Base-by-base conservation (phyloP, 2,888 invertebrate species). In the Caenorhabditis macrosperma region DNA sequence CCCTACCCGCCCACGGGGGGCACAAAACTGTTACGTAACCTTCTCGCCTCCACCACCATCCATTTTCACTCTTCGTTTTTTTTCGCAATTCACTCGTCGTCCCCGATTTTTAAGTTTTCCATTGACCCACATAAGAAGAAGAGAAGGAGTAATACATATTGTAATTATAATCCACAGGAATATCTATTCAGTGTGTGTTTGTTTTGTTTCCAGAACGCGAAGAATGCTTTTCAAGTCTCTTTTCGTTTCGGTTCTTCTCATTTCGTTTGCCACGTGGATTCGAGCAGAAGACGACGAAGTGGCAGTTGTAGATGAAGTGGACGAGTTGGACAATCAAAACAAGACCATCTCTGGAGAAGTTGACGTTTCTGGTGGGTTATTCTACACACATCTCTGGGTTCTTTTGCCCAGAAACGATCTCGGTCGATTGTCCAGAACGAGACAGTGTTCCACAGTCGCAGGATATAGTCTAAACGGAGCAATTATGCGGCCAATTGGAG, bases 1-100 rank as follows among this genome's bases (percentile, higher is more conserved):
- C 20, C 59, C 64, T 50, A 74, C 64, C 74, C 74, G 59, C 63
- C 52, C 71, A 17, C 44, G 26, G 20, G 52, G 41, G 63, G 74
- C 74, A 74, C 74, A 74, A 74, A 74, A 74, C 74, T 59, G 74
- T 74, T 74, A 74, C 64, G 74, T 74, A 74, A 74, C 74, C 64
- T 15, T 38, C 59, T 46, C 30, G 28, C 20, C 48, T n/a, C 46
- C 54, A 17, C 35, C 41, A 28, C 41, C 44, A 44, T 41, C 20
- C 52, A 28, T 20, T 67, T 28, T 20, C 2, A 10, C 52, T 30
- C 41, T 26, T 55, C 6, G 6, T 28, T 38, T 22, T 35, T 57
- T 4, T 41, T 10, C 30, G 24, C 28, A 41, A 1, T 50, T 59
- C 33, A 22, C 24, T 17, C n/a, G 44, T 44, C 55, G 28, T 54